A percentile compares a stretch with the other conserved stretches of the same genome.
Evolutionary conservation across 2,797 vertebrate species (phyloP).

Genomic region (Adelosebastes latens): DNA sequence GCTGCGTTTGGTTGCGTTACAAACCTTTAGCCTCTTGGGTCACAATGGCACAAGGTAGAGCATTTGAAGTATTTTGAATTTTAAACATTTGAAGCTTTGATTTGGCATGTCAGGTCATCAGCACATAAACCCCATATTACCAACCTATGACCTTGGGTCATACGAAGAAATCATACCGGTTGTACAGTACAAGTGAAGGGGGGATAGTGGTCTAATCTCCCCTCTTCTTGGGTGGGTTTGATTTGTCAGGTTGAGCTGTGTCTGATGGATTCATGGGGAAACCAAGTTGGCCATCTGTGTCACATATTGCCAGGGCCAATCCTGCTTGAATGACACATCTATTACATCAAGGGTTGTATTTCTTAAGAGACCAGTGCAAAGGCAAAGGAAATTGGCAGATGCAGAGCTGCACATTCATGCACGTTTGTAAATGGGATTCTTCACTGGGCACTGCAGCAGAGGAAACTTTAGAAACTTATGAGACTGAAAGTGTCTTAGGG

Average conservation of each 20-base stretch:
- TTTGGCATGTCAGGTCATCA: neutral
- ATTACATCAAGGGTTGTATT: slow-evolving; percentile 43
- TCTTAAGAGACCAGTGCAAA: slow-evolving; percentile 20
- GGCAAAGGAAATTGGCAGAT: neutral
- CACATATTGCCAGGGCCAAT: slow-evolving; percentile 7
- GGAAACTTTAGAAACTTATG: neutral
- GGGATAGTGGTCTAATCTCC: neutral
- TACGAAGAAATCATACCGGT: neutral
- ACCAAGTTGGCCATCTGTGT: slow-evolving; percentile 34
- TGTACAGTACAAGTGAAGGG: neutral
- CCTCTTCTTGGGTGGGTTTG: neutral
- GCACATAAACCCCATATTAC: neutral
- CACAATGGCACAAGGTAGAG: neutral
- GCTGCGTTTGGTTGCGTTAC: neutral
- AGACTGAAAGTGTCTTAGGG: neutral
- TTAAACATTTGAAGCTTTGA: neutral
- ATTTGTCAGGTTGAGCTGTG: slow-evolving; percentile 18
- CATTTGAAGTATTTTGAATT: neutral
- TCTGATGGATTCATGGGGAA: slow-evolving; percentile 23
- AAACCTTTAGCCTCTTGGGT: neutral
- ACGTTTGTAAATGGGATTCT: neutral
- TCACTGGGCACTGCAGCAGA: neutral
- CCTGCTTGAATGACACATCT: slow-evolving; percentile 53
- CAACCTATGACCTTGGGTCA: neutral
- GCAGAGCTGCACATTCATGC: neutral